A percentile compares a stretch with the other conserved stretches of the same genome.
Conservation (phyloP, 1,140 invertebrate genomes). For the Drosophila seguyi region DNA sequence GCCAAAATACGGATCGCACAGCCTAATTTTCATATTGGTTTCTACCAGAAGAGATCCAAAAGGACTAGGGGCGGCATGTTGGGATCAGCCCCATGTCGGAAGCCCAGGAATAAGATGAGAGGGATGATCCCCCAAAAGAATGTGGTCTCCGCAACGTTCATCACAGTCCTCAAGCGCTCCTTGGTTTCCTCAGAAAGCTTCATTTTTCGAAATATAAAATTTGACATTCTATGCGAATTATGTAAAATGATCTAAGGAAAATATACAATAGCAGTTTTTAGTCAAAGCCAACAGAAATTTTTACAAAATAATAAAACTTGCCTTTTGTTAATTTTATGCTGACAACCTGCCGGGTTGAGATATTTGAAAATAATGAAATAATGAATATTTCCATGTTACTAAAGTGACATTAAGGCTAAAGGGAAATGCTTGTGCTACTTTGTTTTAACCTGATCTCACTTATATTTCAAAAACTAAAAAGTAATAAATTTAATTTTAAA, state of each 20-base stretch:
- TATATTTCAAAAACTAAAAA: not conserved
- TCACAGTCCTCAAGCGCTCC: not conserved
- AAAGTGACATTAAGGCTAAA: not conserved
- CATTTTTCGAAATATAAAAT: not conserved
- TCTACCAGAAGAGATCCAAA: not conserved
- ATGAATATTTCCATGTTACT: not conserved
- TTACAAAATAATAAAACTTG: not conserved
- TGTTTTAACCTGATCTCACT: not conserved
- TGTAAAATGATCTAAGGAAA: not conserved
- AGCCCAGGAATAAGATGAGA: slow-evolving; percentile 5
- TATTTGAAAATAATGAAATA: not conserved
- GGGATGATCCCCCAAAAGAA: slow-evolving; percentile 1
- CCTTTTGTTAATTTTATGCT: slow-evolving; percentile 1
- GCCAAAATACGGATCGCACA: not conserved
- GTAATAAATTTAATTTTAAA: not conserved
- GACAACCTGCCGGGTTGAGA: not conserved
- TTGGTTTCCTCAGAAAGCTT: not conserved
- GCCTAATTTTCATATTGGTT: not conserved
- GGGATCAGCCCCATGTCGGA: not conserved
- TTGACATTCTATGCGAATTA: not conserved
- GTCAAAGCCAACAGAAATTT: not conserved
- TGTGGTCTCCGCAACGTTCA: not conserved
- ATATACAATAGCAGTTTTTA: not conserved
- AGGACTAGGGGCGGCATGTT: not conserved
- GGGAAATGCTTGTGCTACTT: too few relatives aligned